phyloP scores from a whole-genome alignment of 2,888 invertebrate species.

The Amblyjoppa proteus region DNA sequence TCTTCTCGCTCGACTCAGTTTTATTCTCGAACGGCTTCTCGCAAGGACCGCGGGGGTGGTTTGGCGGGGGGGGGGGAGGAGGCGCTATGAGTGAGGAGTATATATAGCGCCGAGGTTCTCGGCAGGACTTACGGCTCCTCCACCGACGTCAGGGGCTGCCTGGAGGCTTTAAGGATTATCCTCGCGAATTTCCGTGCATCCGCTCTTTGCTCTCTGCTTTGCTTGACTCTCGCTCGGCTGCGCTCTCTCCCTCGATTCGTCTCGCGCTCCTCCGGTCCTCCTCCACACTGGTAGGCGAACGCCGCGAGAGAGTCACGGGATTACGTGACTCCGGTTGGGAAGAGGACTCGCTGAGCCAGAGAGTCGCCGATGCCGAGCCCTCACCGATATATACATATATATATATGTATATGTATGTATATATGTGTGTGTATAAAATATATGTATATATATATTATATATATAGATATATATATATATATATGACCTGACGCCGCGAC shows the following conservation, averaged over 20 bases:
- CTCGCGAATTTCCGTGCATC: slow-evolving; percentile 66
- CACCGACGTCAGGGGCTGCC: slow-evolving; percentile 12
- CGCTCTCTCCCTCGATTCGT: slow-evolving; percentile 35
- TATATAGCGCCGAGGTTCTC: slow-evolving; percentile 50
- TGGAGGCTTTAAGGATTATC: slow-evolving; percentile 64
- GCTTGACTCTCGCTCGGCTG: slow-evolving; percentile 27
- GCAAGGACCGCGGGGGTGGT: not conserved
- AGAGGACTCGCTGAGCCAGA: slow-evolving; percentile 28
- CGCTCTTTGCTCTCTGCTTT: slow-evolving; percentile 49
- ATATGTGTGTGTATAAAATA: too few species aligned
- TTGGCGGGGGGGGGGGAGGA: not conserved
- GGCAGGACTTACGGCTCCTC: slow-evolving; percentile 57
- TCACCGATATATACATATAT: not conserved
- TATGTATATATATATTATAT: too few species aligned
- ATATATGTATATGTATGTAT: too few species aligned
- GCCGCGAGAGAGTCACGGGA: slow-evolving; percentile 60
- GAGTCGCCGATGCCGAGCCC: slow-evolving; percentile 31
- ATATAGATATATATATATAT: not conserved
- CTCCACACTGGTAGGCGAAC: slow-evolving; percentile 38
- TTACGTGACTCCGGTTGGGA: slow-evolving; percentile 62
- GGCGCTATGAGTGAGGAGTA: not conserved
- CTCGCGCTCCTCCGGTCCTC: slow-evolving; percentile 4
- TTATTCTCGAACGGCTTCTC: slow-evolving; percentile 56
- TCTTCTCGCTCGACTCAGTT: slow-evolving; percentile 41
- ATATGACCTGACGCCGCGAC: slow-evolving; percentile 29